phyloP scores from a whole-genome alignment of 2,888 invertebrate species.

The Synanthedon tipuliformis region DNA sequence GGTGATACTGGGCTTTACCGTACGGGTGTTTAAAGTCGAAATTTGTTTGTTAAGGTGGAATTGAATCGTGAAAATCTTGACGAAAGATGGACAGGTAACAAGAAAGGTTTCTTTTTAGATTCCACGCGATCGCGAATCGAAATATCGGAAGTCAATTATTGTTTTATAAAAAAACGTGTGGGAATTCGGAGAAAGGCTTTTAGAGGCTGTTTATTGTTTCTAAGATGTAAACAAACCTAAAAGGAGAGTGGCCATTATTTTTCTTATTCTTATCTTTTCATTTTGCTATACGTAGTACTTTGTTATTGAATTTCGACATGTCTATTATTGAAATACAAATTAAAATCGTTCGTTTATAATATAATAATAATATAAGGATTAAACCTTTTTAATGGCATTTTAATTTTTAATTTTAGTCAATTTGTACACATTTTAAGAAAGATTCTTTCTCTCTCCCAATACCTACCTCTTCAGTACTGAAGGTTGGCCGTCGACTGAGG shows the following conservation, averaged over 20 bases:
- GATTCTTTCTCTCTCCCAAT: no score
- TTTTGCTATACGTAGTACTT: no score
- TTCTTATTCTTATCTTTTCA: background rate
- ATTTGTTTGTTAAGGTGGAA: conserved; percentile 3
- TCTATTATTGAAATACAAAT: no score
- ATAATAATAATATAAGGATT: no score
- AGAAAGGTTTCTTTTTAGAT: conserved; percentile 13
- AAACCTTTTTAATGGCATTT: no score
- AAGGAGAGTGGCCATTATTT: conserved; percentile 8
- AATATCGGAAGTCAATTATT: conserved; percentile 49
- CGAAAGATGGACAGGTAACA: conserved; percentile 30
- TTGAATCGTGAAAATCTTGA: conserved; percentile 32
- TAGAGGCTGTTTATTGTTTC: conserved; percentile 17
- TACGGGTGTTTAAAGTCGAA: conserved; percentile 4
- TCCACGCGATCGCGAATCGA: conserved; percentile 36
- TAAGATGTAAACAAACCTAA: conserved; percentile 8
- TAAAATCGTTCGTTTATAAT: no score
- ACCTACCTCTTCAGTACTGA: no score
- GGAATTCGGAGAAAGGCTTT: conserved; percentile 19
- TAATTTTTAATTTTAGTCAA: no score
- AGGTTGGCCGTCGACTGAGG: no score
- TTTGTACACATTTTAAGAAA: no score
- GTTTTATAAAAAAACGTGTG: conserved; percentile 18
- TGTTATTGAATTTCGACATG: no score
- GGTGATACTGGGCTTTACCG: background rate